Percentiles rank a stretch among this genome's conserved stretches.
These are phyloP conservation scores for Epinephelus moara DNA, from an alignment of 2,113 vertebrate genomes.

Conservation along the genomic window DNA sequence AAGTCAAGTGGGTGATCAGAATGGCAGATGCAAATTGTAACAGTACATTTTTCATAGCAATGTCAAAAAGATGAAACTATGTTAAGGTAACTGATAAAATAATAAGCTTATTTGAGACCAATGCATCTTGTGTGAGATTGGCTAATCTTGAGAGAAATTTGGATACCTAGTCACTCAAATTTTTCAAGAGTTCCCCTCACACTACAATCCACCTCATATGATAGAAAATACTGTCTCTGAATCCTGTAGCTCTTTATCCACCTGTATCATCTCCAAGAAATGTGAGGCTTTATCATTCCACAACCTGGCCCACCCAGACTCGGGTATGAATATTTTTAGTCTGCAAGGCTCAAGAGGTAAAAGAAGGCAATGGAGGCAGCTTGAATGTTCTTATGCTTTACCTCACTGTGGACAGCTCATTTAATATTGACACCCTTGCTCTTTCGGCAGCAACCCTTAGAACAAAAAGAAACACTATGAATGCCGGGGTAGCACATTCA, in stretches of 20 bases:
- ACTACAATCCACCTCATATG: neutral
- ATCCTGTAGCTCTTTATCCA: slow-evolving; percentile 15
- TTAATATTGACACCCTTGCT: slow-evolving; percentile 19
- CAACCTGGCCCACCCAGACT: neutral
- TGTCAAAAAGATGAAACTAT: neutral
- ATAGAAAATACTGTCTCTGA: neutral
- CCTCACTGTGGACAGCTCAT: slow-evolving; percentile 1
- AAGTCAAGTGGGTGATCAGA: slow-evolving; percentile 11
- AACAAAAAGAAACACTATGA: slow-evolving; percentile 31
- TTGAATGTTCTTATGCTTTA: neutral
- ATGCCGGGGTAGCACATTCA: slow-evolving; percentile 15
- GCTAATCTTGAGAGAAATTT: neutral
- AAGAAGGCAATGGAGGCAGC: neutral
- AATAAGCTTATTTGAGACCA: neutral
- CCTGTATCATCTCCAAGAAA: neutral
- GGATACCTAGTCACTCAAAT: neutral
- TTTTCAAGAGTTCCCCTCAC: neutral
- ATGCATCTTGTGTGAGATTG: neutral
- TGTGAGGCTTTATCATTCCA: neutral
- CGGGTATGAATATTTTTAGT: too few relatives aligned
- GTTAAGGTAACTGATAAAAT: neutral
- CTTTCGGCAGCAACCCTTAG: neutral
- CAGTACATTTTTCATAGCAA: neutral
- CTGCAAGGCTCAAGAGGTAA: neutral
- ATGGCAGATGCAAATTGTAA: neutral